phyloP scores from a whole-genome alignment of 2,113 vertebrate genomes.

The Ibidorhyncha struthersii region DNA sequence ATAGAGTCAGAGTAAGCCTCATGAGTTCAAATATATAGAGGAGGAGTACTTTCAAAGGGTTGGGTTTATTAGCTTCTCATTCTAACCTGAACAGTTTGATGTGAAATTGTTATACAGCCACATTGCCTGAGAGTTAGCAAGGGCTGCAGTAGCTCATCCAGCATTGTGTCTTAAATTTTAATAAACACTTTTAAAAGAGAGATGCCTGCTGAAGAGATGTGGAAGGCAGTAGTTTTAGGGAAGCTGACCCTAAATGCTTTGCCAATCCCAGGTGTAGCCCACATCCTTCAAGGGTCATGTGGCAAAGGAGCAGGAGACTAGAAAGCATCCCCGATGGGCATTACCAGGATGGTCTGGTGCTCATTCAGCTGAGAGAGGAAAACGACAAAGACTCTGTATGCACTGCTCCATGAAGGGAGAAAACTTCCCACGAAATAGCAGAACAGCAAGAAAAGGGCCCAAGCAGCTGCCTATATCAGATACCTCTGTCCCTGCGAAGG shows the following conservation, averaged over 20 bases:
- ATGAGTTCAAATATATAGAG: conserved; percentile 19
- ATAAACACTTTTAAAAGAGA: neutral
- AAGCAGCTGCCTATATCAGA: neutral
- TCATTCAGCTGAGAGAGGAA: neutral
- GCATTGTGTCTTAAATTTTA: neutral
- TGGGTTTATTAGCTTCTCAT: conserved; percentile 33
- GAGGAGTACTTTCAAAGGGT: neutral
- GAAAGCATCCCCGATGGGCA: neutral
- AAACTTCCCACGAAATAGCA: neutral
- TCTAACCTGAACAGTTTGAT: neutral
- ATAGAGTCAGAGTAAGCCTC: conserved; percentile 24
- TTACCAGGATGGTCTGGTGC: neutral
- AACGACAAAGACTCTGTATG: neutral
- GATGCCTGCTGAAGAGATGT: neutral
- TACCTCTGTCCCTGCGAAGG: neutral
- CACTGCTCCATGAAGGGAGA: neutral
- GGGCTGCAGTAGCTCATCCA: neutral
- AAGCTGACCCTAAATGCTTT: neutral
- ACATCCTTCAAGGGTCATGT: neutral
- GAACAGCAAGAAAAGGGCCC: neutral
- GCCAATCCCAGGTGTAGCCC: neutral
- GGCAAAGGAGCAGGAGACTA: neutral
- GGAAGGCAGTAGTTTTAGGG: neutral
- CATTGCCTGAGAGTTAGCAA: neutral
- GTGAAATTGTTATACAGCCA: neutral